Evolutionary conservation across 1,140 invertebrate genomes (phyloP).

Genomic region (Portunus trituberculatus): DNA sequence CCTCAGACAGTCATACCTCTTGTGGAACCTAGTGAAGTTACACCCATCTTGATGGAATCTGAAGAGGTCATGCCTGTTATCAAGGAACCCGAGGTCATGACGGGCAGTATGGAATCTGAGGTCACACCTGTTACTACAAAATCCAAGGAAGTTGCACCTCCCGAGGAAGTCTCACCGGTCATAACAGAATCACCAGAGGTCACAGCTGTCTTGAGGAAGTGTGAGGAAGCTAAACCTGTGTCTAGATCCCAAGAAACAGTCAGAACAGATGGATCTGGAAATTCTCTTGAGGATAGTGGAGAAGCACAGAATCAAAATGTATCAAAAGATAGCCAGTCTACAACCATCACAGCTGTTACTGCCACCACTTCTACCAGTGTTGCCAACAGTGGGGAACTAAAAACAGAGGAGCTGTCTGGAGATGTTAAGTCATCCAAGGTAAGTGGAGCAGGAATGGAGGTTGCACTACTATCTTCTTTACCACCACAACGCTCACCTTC

Average conservation of each 20-base stretch:
- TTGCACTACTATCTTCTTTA: neutral
- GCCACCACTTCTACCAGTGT: neutral
- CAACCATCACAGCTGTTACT: neutral
- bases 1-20: neutral
- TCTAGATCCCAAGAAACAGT: neutral
- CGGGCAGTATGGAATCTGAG: neutral
- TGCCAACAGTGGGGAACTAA: neutral
- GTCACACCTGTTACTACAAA: neutral
- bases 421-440: conserved; percentile 18
- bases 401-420: neutral
- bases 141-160: neutral
- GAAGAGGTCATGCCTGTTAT: neutral
- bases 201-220: neutral
- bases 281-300: neutral
- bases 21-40: neutral
- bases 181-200: neutral
- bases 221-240: no score
- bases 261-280: neutral
- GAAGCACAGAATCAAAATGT: neutral
- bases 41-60: neutral
- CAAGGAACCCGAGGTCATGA: neutral
- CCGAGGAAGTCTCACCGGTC: neutral
- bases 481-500: neutral
- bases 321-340: neutral
- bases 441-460: conserved; percentile 15